Base-by-base conservation (phyloP, 2,797 vertebrate genomes). In the Ctenosaura bakeri region DNA sequence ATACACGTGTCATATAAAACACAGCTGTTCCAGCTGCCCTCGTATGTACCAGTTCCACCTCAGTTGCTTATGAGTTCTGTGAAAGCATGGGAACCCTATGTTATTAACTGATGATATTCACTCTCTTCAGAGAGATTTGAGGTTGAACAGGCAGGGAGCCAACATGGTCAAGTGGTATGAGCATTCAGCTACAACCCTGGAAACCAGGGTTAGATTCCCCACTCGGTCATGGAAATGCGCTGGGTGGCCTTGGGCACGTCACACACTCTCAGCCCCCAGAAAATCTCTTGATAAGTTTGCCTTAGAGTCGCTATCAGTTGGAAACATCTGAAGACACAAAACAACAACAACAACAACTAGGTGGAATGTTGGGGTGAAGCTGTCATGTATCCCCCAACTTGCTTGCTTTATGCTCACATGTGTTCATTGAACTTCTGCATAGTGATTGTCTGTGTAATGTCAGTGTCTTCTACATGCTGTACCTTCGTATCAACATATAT, bases 401-500 rank as follows among this genome's bases (percentile, higher is more conserved):
- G 14, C 38, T 76, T 26, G 2, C 6, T 76, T 26, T 29, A 24
- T 87, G 26, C 18, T 18, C 26, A 50, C 16, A 77, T 24, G 10
- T 78, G 26, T 46, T 64, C 38, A 73, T 2, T 76, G 26, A 62
- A 42, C 24, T 38, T 4, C 32, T 81, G 18, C 2, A 35, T 24
- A 38, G n/a, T n/a, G 16, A 13, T 52, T 91, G 83, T 92, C 74
- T 91, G 64, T 93, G 90, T 94, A 88, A 89, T 35, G 89, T 88
- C 89, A 92, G 90, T 91, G 46, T 83, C 93, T 42, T 0, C 2
- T 90, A 82, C 89, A 76, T 7, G 86, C 83, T 12, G 0, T 77
- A 81, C 56, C 9, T 76, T 62, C 86, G 86, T 86, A 89, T 87
- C 88, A 71, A 24, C n/a, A 20, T 89, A 90, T 93, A 38, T 81